Evolutionary conservation across 2,888 invertebrate species (phyloP).

Genomic region (Drosophila merina): DNA sequence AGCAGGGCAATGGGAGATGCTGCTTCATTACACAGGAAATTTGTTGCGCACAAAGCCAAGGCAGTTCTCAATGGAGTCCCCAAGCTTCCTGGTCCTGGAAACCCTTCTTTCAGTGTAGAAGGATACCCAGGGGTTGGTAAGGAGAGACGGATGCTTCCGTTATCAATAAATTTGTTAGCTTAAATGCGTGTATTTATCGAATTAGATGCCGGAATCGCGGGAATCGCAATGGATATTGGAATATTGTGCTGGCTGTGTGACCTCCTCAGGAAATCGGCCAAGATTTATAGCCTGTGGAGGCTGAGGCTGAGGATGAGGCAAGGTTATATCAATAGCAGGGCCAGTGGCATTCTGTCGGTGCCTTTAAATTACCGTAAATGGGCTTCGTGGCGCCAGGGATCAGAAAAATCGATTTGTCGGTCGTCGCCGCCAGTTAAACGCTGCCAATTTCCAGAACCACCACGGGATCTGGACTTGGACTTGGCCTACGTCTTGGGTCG

Average conservation of each 20-base stretch:
- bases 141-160: conserved; percentile 58
- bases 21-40: conserved; percentile 71
- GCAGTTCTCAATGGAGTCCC: conserved; percentile 6
- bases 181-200: conserved; percentile 71
- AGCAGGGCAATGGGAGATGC: conserved; percentile 6
- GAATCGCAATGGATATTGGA: not conserved
- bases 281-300: conserved; percentile 1
- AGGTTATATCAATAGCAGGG: conserved; percentile 34
- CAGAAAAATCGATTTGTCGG: conserved; percentile 74
- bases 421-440: conserved; percentile 77
- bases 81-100: too few species aligned
- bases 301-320: not conserved
- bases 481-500: conserved; percentile 48
- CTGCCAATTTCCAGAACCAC: conserved; percentile 61
- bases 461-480: conserved; percentile 27
- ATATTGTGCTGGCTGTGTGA: conserved; percentile 6
- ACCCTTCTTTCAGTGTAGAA: not conserved
- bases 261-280: conserved; percentile 7
- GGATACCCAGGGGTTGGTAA: not conserved
- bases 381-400: conserved; percentile 70
- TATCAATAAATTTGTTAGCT: conserved; percentile 70
- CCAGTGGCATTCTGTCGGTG: conserved; percentile 24
- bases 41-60: conserved; percentile 66
- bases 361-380: conserved; percentile 72
- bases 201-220: conserved; percentile 49